Evolutionary conservation across 2,113 vertebrate species (phyloP), one percentile per base, ranked within the genome.

Genomic region (Cynopterus brachyotis): DNA sequence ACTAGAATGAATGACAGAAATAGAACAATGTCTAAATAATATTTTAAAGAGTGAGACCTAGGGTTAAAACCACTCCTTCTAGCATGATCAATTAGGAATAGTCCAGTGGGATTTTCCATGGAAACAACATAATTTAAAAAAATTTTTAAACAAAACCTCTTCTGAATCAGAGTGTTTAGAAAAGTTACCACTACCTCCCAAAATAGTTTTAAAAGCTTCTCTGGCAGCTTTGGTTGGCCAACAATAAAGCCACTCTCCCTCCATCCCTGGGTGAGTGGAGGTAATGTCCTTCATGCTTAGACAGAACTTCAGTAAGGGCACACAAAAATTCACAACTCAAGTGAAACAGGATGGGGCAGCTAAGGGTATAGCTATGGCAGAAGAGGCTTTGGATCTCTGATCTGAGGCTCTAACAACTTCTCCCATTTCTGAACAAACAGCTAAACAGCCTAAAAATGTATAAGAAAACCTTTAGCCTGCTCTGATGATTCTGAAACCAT

Each of bases 181-280:
- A 97, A 97, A 78, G 92, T 94, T 91, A 96, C 95, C 79, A 95
- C 73, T 97, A 91, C 37, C 40, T 97, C 86, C 75, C 70, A 95
- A 96, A 97, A 97, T 89, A 97, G 91, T 95, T 97, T 94, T 97
- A 96, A 96, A 97, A 97, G 92, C 79, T 95, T 86, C 82, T 97
- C 40, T 88, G 88, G 73, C 57, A 91, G 78, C 86, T 97, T 93
- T 89, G 70, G 87, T 92, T 97, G 91, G 81, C 89, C 91, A 94
- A 83, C 0, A 24, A 97, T 95, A 96, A 96, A 97, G 93, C 67
- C 55, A 93, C 78, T 87, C 86, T 96, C 47, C 47, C 60, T 97
- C 57, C n/a, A 76, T 59, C 53, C 62, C 40, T 1, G 85, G 79
- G 80, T 78, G 75, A 93, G 64, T 26, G 66, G 76, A 93, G 50